phyloP scores from a whole-genome alignment of 2,113 vertebrate genomes.

The Engystomops pustulosus region DNA sequence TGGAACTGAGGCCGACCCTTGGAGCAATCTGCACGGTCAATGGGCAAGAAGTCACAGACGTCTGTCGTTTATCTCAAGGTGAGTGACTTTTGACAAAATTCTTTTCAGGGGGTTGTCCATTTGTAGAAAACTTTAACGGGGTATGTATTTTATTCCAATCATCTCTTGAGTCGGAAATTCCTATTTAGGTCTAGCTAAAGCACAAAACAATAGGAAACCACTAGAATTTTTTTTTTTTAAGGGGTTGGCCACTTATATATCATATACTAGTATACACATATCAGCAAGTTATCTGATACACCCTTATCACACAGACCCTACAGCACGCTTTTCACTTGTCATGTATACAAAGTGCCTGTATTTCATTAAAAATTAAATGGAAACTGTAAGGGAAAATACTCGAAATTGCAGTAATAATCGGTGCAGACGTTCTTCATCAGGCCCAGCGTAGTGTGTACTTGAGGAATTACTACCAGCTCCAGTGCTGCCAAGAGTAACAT shows the following conservation, averaged over 20 bases:
- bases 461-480: constrained; percentile 27
- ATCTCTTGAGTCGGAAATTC: too few relatives aligned
- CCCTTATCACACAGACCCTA: too few relatives aligned
- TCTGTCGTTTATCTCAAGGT: constrained; percentile 93
- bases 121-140: not conserved
- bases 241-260: too few relatives aligned
- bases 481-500: not conserved
- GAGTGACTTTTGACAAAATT: constrained; percentile 12
- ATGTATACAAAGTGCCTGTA: too few relatives aligned
- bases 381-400: not conserved
- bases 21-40: constrained; percentile 85
- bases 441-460: not conserved
- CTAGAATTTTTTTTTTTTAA: too few relatives aligned
- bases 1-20: constrained; percentile 78
- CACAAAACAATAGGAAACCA: too few relatives aligned
- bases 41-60: constrained; percentile 79
- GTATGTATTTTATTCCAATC: too few relatives aligned
- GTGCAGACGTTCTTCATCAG: not conserved
- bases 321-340: too few relatives aligned
- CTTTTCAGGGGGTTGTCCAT: too few relatives aligned
- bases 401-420: not conserved
- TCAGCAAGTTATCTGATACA: too few relatives aligned
- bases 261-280: too few relatives aligned
- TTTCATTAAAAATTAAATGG: not conserved
- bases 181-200: too few relatives aligned